Base-by-base conservation (phyloP, 2,797 vertebrate species). In the Periparus ater region DNA sequence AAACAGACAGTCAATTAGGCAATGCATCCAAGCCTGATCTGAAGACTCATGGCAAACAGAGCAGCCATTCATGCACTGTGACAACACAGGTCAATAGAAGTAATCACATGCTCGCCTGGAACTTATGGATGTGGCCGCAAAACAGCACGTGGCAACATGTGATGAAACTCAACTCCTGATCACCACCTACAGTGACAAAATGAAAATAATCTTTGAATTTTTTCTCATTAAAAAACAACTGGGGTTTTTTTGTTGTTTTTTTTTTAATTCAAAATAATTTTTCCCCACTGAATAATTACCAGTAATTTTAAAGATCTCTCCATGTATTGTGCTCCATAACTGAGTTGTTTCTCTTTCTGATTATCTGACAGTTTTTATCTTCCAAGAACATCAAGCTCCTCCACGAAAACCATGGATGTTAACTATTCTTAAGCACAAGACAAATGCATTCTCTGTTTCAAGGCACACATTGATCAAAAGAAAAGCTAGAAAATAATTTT, bases 21-120 rank as follows among this genome's bases (percentile, higher is more conserved):
- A 93, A 86, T 61, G 71, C 60, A 82, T 61, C 88, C 80, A 47
- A 89, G 87, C n/a, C 87, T 79, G 88, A 63, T 93, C 89, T 92
- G 89, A 94, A 88, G 74, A 55, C 38, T 38, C 60, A 7, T 7
- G 42, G 73, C 67, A 85, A 91, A 96, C 92, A 96, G 79, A 96
- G 88, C 85, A 95, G 42, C 91, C 77, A 94, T 97, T 96, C 94
- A 96, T 76, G 70, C 32, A 7, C 63, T 66, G 17, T 67, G 91
- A 86, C 60, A 81, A 40, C 61, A 45, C 26, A 71, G 91, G 92
- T 93, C 95, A 96, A 50, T 10, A 76, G 91, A 91, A 86, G 38
- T 12, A 78, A 93, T 96, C 95, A 96, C 76, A 88, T 91, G 96
- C 70, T 92, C 4, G 62, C 71, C 82, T 67, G 61, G 66, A 53